Percentiles rank a stretch among this genome's conserved stretches.
These are phyloP conservation scores for Anoura caudifer DNA, from an alignment of 2,113 vertebrate species.

Conservation along the genomic window DNA sequence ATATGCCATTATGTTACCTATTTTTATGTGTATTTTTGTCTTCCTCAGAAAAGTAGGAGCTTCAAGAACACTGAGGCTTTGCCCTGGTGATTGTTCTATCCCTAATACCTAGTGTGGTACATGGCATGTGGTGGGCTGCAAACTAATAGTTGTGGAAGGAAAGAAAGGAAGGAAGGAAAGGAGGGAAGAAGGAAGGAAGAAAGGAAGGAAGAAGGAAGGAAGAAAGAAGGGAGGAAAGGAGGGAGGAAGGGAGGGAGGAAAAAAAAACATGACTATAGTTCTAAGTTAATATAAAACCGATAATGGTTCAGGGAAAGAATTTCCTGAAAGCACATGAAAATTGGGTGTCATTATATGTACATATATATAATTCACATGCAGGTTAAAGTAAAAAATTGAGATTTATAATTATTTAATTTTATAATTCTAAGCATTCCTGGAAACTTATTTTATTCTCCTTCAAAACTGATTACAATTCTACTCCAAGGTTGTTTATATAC, in stretches of 20 bases:
- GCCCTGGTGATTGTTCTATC: neutral
- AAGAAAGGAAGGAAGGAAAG: no score
- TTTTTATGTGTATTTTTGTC: neutral
- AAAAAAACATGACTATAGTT: neutral
- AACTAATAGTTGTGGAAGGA: neutral
- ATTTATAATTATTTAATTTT: conserved; percentile 11
- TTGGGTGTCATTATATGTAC: neutral
- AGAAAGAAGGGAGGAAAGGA: neutral
- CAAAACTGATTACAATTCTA: conserved; percentile 30
- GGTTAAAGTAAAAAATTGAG: neutral
- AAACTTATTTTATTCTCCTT: conserved; percentile 12
- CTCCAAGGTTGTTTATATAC: neutral
- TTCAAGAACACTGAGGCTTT: neutral
- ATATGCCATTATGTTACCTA: neutral
- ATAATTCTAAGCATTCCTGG: neutral
- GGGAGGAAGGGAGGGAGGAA: no score
- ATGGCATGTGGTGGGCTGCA: neutral
- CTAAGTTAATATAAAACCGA: neutral
- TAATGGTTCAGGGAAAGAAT: neutral
- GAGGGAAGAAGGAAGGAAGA: neutral
- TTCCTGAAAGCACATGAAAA: neutral
- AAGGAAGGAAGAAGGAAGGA: neutral
- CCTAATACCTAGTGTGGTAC: neutral
- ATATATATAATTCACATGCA: neutral
- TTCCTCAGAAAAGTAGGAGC: neutral